Percentiles rank a stretch among this genome's conserved stretches.
These are phyloP conservation scores for Seriola dumerili DNA, from an alignment of 2,113 vertebrate species.

Conservation along the genomic window DNA sequence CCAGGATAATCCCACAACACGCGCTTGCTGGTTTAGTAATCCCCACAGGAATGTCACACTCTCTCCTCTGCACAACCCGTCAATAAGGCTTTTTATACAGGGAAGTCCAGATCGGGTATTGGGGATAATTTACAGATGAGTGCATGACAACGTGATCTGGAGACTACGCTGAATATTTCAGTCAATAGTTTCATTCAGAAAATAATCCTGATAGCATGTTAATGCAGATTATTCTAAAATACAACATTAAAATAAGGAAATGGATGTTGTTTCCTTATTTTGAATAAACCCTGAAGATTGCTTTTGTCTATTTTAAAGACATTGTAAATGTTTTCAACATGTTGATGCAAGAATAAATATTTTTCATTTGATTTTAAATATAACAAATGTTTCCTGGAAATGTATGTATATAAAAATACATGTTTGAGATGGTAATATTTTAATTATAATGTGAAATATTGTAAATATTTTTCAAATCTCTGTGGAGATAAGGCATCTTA, in stretches of 20 bases:
- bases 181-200: not conserved
- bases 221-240: slow-evolving; percentile 1
- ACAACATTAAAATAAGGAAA: not conserved
- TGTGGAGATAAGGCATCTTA: not conserved
- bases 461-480: not conserved
- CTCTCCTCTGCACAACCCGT: slow-evolving; percentile 37
- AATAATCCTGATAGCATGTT: not conserved
- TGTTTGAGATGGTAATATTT: not conserved
- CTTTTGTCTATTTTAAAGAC: not conserved
- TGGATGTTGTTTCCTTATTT: not conserved
- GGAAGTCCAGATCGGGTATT: slow-evolving; percentile 16
- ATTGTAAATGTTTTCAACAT: slow-evolving; percentile 10
- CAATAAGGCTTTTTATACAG: slow-evolving; percentile 40
- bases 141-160: not conserved
- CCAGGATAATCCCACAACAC: slow-evolving; percentile 71
- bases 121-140: slow-evolving; percentile 45
- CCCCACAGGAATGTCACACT: slow-evolving; percentile 74
- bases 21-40: slow-evolving; percentile 66
- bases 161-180: slow-evolving; percentile 31
- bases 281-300: not conserved
- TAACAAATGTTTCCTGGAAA: not conserved
- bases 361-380: slow-evolving; percentile 1
- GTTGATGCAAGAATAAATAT: not conserved
- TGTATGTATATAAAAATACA: not conserved
- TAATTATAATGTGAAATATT: not conserved